phyloP scores from a whole-genome alignment of 2,113 vertebrate genomes.

The Gnathonemus echidnorhynchus region DNA sequence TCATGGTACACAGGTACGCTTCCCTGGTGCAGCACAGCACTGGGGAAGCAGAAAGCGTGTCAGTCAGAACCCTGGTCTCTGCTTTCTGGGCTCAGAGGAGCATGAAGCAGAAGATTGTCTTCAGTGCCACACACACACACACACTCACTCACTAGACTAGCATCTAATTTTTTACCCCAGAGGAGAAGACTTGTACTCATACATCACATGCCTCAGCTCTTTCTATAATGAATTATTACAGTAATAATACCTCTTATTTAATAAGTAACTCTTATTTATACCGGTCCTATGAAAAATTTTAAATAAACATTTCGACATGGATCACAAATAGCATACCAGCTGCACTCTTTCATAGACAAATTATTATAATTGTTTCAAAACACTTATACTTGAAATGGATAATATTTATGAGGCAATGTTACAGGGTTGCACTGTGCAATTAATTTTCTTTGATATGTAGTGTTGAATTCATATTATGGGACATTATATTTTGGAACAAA shows the following conservation, averaged over 20 bases:
- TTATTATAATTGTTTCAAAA: constrained; percentile 18
- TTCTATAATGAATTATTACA: constrained; percentile 4
- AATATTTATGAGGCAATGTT: constrained; percentile 2
- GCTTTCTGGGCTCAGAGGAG: background rate
- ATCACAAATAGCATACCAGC: background rate
- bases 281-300: background rate
- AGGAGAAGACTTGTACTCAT: background rate
- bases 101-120: constrained; percentile 6
- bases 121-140: background rate
- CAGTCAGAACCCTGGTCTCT: constrained; percentile 26
- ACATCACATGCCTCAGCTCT: background rate
- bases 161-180: background rate
- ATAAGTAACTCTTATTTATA: background rate
- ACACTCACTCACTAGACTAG: background rate
- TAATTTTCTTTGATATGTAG: background rate
- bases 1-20: constrained; percentile 25
- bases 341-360: background rate
- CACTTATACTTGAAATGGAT: constrained; percentile 10
- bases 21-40: constrained; percentile 18
- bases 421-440: background rate
- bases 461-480: background rate
- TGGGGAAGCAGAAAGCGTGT: constrained; percentile 22
- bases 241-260: constrained; percentile 11
- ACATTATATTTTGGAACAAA: constrained; percentile 11
- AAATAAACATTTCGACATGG: background rate